A percentile compares a stretch with the other conserved stretches of the same genome.
phyloP scores from a whole-genome alignment of 2,888 invertebrate species.

The Trissonchulus latispiculum region DNA sequence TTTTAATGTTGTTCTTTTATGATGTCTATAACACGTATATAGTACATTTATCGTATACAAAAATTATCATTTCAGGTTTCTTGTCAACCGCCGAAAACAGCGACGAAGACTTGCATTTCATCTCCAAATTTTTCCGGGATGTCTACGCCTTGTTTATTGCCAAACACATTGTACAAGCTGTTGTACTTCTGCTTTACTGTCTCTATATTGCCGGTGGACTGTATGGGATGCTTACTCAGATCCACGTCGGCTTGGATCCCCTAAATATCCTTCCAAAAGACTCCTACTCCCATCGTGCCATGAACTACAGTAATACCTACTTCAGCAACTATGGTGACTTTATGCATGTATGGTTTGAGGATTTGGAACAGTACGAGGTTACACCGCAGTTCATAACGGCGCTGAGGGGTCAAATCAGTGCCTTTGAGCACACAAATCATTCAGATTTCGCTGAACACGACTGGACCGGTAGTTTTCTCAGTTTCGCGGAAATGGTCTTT shows the following conservation, averaged over 20 bases:
- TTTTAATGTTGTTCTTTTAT: too few species aligned
- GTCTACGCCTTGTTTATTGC: neutral
- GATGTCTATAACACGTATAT: too few species aligned
- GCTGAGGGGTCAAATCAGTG: neutral
- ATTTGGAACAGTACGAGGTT: neutral
- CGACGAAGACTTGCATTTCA: neutral
- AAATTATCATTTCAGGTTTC: too few species aligned
- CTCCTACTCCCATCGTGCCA: neutral
- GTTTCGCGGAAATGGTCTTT: neutral
- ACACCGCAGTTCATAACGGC: neutral
- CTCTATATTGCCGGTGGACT: neutral
- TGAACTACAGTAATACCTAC: neutral
- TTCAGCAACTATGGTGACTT: neutral
- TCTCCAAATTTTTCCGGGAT: neutral
- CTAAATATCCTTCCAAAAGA: neutral
- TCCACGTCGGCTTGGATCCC: neutral
- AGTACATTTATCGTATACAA: too few species aligned
- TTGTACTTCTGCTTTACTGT: neutral
- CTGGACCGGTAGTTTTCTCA: neutral
- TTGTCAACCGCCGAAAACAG: too few species aligned
- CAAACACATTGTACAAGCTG: neutral
- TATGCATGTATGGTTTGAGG: constrained; percentile 6
- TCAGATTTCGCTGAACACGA: neutral
- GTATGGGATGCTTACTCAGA: neutral
- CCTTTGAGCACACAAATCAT: neutral